A percentile compares a stretch with the other conserved stretches of the same genome.
These are phyloP conservation scores for Lethrus apterus DNA, from an alignment of 1,140 invertebrate species.

Conservation along the genomic window DNA sequence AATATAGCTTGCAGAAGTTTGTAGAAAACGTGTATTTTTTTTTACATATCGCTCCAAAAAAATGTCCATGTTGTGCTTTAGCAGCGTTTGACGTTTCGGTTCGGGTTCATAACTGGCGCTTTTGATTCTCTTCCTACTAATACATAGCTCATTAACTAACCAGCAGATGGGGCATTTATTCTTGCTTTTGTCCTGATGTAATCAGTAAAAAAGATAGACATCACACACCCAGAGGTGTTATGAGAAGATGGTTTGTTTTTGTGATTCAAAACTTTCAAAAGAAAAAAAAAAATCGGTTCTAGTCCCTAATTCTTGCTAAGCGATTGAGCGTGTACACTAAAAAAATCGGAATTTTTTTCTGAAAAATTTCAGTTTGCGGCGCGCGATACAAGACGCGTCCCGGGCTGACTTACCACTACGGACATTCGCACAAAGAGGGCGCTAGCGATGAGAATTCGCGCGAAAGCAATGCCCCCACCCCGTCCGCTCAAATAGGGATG, in stretches of 20 bases:
- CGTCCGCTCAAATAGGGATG: conserved; percentile 29
- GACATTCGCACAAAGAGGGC: conserved; percentile 85
- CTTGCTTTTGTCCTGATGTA: conserved; percentile 6
- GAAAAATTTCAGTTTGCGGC: conserved; percentile 75
- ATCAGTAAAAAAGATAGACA: conserved; percentile 2
- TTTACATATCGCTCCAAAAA: too few relatives aligned
- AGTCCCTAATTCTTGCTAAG: conserved; percentile 32
- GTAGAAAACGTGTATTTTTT: too few relatives aligned
- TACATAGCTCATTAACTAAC: neutral
- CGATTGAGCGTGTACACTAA: conserved; percentile 26
- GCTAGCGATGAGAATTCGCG: conserved; percentile 43
- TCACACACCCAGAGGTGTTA: neutral
- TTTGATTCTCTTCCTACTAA: conserved; percentile 31
- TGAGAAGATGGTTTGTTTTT: neutral
- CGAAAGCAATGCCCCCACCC: conserved; percentile 40
- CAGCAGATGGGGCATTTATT: conserved; percentile 5
- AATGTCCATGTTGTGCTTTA: too few relatives aligned
- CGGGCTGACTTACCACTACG: conserved; percentile 94
- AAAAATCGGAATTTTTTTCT: conserved; percentile 23
- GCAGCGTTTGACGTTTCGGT: conserved; percentile 33
- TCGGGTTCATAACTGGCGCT: conserved; percentile 37
- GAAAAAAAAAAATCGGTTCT: conserved; percentile 29
- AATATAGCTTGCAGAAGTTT: too few relatives aligned
- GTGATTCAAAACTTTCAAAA: conserved; percentile 1
- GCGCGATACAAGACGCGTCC: conserved; percentile 95